Percentiles rank a stretch among this genome's conserved stretches.
phyloP scores from a whole-genome alignment of 2,113 vertebrate genomes.

The Mesocricetus auratus region DNA sequence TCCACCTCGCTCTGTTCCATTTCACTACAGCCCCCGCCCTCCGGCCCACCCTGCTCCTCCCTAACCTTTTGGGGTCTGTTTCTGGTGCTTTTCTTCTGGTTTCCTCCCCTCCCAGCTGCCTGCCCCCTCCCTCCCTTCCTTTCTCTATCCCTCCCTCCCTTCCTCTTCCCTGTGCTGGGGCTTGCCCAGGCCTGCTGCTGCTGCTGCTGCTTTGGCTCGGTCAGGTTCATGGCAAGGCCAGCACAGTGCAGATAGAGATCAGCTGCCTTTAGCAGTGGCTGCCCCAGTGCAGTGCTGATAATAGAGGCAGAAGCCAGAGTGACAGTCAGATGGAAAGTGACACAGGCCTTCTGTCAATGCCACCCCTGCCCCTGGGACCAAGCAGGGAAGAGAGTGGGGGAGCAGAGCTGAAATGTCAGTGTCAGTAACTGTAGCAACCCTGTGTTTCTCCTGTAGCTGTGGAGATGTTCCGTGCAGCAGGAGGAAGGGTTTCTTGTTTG shows the following conservation, averaged over 20 bases:
- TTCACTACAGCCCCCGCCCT: slow-evolving; percentile 70
- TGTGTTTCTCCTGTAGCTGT: slow-evolving; percentile 81
- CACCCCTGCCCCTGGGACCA: slow-evolving; percentile 88
- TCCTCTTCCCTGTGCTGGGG: background rate
- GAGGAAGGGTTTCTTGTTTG: slow-evolving; percentile 41
- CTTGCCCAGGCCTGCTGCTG: background rate
- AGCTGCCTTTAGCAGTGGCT: slow-evolving; percentile 85
- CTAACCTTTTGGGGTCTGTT: slow-evolving; percentile 72
- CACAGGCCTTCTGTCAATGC: slow-evolving; percentile 87
- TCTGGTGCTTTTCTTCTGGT: slow-evolving; percentile 56
- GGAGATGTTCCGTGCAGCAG: slow-evolving; percentile 85
- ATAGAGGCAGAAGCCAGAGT: slow-evolving; percentile 86
- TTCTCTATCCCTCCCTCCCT: too few relatives aligned
- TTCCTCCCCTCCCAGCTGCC: slow-evolving; percentile 66
- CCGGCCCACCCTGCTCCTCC: slow-evolving; percentile 45
- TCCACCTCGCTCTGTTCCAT: slow-evolving; percentile 74
- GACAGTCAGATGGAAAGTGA: slow-evolving; percentile 89
- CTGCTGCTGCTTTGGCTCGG: slow-evolving; percentile 45
- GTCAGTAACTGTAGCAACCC: slow-evolving; percentile 85
- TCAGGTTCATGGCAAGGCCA: slow-evolving; percentile 88
- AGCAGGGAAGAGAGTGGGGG: slow-evolving; percentile 66
- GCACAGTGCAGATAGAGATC: slow-evolving; percentile 87
- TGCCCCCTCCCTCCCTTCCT: slow-evolving; percentile 59
- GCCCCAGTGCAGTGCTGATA: slow-evolving; percentile 86
- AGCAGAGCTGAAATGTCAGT: slow-evolving; percentile 91